A percentile compares a stretch with the other conserved stretches of the same genome.
These are phyloP conservation scores for Tachina lurida DNA, from an alignment of 2,888 invertebrate species.

Conservation along the genomic window DNA sequence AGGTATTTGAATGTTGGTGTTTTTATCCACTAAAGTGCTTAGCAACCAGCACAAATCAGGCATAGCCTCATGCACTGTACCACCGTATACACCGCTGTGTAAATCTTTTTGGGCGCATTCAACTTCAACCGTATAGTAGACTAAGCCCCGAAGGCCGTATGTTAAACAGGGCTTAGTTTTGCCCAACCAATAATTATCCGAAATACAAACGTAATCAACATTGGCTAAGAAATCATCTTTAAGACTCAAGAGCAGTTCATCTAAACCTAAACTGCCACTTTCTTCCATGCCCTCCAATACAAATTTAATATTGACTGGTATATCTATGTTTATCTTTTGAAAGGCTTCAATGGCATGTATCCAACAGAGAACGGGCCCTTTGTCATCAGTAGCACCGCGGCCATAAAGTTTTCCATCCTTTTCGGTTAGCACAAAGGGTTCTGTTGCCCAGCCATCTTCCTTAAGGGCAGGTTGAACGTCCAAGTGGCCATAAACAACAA, in stretches of 20 bases:
- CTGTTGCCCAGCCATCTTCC: constrained; percentile 97
- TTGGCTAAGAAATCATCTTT: constrained; percentile 90
- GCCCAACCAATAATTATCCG: constrained; percentile 99
- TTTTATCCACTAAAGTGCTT: constrained; percentile 91
- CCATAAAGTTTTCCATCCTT: constrained; percentile 95
- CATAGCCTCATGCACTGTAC: constrained; percentile 96
- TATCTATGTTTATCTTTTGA: constrained; percentile 86
- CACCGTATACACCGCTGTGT: constrained; percentile 98
- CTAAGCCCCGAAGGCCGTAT: constrained; percentile 96
- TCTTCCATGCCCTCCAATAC: constrained; percentile 99
- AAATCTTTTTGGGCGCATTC: constrained; percentile 95
- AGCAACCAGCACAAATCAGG: constrained; percentile 94
- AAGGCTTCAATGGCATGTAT: constrained; percentile 95
- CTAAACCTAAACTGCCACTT: constrained; percentile 97
- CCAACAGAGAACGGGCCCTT: constrained; percentile 97
- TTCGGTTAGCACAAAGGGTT: constrained; percentile 95
- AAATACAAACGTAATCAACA: constrained; percentile 97
- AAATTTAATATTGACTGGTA: constrained; percentile 93
- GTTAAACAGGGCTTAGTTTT: constrained; percentile 98
- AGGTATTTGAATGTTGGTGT: constrained; percentile 93
- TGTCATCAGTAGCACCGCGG: constrained; percentile 96
- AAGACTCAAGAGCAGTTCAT: constrained; percentile 88
- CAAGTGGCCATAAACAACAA: constrained; percentile 97
- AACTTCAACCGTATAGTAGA: constrained; percentile 94
- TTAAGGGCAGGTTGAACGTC: constrained; percentile 98